These are phyloP conservation scores for Odontothrips loti DNA, from an alignment of 2,888 invertebrate species.

Conservation along the genomic window DNA sequence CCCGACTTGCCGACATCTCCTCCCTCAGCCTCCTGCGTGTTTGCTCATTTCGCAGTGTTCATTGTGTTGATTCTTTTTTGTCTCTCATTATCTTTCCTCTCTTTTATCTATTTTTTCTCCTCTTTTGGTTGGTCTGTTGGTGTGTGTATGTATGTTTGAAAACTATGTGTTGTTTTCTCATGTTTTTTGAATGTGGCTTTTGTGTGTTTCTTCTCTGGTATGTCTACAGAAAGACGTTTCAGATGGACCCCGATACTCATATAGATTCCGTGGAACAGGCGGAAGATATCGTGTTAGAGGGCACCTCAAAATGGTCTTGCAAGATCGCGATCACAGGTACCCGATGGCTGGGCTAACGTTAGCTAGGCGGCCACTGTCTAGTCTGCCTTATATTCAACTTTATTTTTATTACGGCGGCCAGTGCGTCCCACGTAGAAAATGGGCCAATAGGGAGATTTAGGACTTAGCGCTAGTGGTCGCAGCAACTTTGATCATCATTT, in stretches of 20 bases:
- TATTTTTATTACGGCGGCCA: not conserved
- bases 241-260: slow-evolving; percentile 96
- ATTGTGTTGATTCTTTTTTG: slow-evolving; percentile 29
- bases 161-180: slow-evolving; percentile 37
- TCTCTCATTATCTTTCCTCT: slow-evolving; percentile 35
- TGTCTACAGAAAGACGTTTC: slow-evolving; percentile 85
- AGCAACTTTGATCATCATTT: no score
- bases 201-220: slow-evolving; percentile 26
- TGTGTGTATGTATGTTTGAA: slow-evolving; percentile 37
- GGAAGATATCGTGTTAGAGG: slow-evolving; percentile 96
- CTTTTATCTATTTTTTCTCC: slow-evolving; percentile 49
- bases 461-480: not conserved
- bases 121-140: slow-evolving; percentile 43
- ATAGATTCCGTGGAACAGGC: slow-evolving; percentile 97
- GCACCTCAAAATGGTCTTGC: slow-evolving; percentile 99
- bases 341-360: slow-evolving; percentile 47
- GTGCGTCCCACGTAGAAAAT: not conserved
- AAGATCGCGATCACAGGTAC: slow-evolving; percentile 99
- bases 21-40: slow-evolving; percentile 31
- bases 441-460: not conserved
- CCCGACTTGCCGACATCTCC: not conserved
- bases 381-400: not conserved
- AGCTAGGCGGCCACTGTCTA: slow-evolving; percentile 14
- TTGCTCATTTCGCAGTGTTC: slow-evolving; percentile 32
- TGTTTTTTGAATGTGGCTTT: slow-evolving; percentile 37